Percentiles rank a stretch among this genome's conserved stretches.
phyloP scores from a whole-genome alignment of 1,140 invertebrate genomes.

The Zelostemma sp. region DNA sequence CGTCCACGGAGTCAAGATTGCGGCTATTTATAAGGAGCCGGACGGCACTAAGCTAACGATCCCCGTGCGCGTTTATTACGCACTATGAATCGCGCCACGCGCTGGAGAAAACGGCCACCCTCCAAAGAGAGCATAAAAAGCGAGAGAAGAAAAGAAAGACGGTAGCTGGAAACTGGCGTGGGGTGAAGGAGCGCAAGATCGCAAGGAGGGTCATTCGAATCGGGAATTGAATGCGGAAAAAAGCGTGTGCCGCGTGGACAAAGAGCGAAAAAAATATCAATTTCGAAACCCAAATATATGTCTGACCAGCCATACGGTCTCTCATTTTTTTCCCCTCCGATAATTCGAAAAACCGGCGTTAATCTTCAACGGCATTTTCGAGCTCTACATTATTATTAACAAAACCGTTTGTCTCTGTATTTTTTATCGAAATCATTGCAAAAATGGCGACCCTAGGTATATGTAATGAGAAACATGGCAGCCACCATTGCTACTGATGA shows the following conservation, averaged over 20 bases:
- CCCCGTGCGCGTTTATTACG: constrained; percentile 44
- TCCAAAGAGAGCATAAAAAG: constrained; percentile 37
- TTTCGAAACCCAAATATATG: constrained; percentile 57
- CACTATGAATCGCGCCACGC: constrained; percentile 50
- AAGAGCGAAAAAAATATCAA: constrained; percentile 60
- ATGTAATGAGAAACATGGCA: no score
- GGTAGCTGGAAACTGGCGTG: constrained; percentile 23
- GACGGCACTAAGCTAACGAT: background rate
- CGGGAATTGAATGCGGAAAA: constrained; percentile 53
- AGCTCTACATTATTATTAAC: no score
- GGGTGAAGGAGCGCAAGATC: constrained; percentile 44
- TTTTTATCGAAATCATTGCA: no score
- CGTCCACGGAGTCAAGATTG: background rate
- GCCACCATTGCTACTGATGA: no score
- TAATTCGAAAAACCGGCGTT: no score
- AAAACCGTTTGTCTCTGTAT: no score
- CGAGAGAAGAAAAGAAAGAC: constrained; percentile 33
- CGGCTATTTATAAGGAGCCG: background rate
- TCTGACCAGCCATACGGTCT: constrained; percentile 36
- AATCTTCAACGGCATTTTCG: no score
- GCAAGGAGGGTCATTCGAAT: constrained; percentile 49
- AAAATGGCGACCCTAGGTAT: no score
- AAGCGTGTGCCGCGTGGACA: constrained; percentile 51
- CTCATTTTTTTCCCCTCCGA: constrained; percentile 9
- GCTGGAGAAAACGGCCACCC: constrained; percentile 37